Evolutionary conservation across 2,888 invertebrate species (phyloP).

Genomic region (Zhuqinia jingwanae): DNA sequence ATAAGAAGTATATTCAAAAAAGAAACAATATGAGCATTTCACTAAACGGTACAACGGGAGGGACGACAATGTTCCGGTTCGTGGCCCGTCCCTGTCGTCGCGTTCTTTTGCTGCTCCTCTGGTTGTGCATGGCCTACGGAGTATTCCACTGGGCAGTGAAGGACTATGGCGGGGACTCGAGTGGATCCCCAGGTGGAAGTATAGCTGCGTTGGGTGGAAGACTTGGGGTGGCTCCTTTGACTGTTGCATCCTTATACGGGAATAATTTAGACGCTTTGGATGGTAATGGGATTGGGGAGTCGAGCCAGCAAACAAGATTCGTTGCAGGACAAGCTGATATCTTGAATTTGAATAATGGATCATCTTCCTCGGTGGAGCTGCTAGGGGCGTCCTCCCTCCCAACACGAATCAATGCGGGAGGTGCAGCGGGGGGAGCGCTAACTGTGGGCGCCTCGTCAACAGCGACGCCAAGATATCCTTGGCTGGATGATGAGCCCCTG

Average conservation of each 20-base stretch:
- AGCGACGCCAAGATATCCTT: conserved; percentile 73
- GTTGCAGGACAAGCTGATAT: not conserved
- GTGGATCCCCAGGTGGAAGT: conserved; percentile 43
- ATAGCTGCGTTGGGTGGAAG: conserved; percentile 78
- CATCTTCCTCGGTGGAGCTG: conserved; percentile 52
- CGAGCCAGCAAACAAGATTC: not conserved
- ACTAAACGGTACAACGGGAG: conserved; percentile 54
- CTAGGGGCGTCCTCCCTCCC: conserved; percentile 48
- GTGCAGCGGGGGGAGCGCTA: conserved; percentile 40
- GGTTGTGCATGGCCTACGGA: conserved; percentile 78
- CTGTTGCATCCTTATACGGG: not conserved
- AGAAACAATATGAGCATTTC: conserved; percentile 55
- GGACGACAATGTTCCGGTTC: conserved; percentile 64
- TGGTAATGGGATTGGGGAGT: not conserved
- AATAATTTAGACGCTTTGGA: conserved; percentile 8
- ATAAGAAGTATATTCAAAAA: not conserved
- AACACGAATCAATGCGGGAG: not conserved
- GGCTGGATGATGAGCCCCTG: conserved; percentile 83
- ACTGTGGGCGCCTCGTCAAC: conserved; percentile 72
- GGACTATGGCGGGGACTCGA: conserved; percentile 51
- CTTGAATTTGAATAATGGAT: not conserved
- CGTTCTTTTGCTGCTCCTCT: conserved; percentile 73
- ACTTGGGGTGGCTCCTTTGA: conserved; percentile 44
- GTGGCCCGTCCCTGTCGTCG: conserved; percentile 75
- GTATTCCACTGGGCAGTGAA: conserved; percentile 77